Percentiles rank a stretch among this genome's conserved stretches.
These are phyloP conservation scores for Corythoichthys intestinalis DNA, from an alignment of 2,113 vertebrate species.

Conservation along the genomic window DNA sequence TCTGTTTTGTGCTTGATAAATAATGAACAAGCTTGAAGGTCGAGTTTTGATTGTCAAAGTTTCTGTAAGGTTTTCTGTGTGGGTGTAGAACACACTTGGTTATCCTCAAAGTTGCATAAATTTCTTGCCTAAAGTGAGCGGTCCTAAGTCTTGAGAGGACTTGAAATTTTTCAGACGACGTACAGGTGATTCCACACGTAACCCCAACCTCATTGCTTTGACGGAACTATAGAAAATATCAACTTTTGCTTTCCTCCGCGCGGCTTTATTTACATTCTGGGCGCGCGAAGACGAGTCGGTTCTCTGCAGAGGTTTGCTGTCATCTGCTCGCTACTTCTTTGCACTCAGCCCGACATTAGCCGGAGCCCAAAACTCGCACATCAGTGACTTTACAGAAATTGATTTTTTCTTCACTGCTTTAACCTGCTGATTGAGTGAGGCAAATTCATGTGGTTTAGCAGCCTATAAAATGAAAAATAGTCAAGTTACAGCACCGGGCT, in stretches of 20 bases:
- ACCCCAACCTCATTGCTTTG: conserved; percentile 48
- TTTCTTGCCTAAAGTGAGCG: conserved; percentile 12
- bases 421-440: conserved; percentile 44
- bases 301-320: conserved; percentile 13
- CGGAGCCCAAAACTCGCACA: conserved; percentile 23
- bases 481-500: conserved; percentile 29
- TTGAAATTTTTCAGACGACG: background rate
- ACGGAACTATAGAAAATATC: conserved; percentile 69
- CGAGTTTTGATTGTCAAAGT: conserved; percentile 5
- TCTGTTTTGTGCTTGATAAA: conserved; percentile 37
- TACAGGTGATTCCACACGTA: conserved; percentile 23
- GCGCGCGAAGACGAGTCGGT: background rate
- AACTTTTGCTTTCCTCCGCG: conserved; percentile 26
- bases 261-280: conserved; percentile 5
- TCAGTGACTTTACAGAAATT: conserved; percentile 28
- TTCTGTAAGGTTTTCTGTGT: background rate
- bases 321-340: conserved; percentile 22
- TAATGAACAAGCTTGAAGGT: conserved; percentile 36
- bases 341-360: conserved; percentile 17
- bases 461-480: conserved; percentile 42
- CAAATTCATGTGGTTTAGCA: conserved; percentile 53
- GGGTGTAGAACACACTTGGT: background rate
- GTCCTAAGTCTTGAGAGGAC: background rate
- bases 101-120: background rate
- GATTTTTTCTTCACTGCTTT: conserved; percentile 9